Conservation (phyloP, 2,797 vertebrate genomes). For the Ctenopoma kingsleyae region DNA sequence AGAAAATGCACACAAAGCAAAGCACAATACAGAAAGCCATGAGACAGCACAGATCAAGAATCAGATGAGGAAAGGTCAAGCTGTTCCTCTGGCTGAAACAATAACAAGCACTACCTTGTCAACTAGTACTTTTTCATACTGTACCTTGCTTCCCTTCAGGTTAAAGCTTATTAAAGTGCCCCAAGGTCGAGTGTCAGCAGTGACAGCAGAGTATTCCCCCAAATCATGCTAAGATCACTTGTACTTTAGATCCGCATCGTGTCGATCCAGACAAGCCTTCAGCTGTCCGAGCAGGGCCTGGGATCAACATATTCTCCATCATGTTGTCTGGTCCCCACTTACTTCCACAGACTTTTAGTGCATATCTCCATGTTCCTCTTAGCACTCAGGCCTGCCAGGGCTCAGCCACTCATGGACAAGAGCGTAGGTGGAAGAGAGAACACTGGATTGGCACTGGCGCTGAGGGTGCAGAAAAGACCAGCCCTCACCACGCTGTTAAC, state of each 20-base stretch:
- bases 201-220: constrained; percentile 13
- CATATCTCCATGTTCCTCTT: constrained; percentile 18
- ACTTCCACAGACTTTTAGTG: constrained; percentile 1
- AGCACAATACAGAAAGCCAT: neutral
- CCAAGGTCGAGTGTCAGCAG: constrained; percentile 33
- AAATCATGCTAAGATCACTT: constrained; percentile 24
- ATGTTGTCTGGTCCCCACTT: constrained; percentile 2
- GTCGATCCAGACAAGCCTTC: constrained; percentile 28
- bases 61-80: too few relatives aligned
- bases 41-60: neutral
- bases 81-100: neutral
- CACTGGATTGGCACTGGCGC: constrained; percentile 48
- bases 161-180: constrained; percentile 24
- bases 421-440: constrained; percentile 30
- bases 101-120: neutral
- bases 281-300: constrained; percentile 22
- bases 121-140: constrained; percentile 16
- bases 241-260: constrained; percentile 30
- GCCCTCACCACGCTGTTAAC: constrained; percentile 61
- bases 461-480: constrained; percentile 44
- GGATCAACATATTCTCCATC: constrained; percentile 40
- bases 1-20: neutral
- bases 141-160: constrained; percentile 65
- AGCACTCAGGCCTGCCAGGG: constrained; percentile 24
- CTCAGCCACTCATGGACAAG: constrained; percentile 50